Conservation (phyloP, 2,113 vertebrate genomes). For the Lanius ludovicianus region DNA sequence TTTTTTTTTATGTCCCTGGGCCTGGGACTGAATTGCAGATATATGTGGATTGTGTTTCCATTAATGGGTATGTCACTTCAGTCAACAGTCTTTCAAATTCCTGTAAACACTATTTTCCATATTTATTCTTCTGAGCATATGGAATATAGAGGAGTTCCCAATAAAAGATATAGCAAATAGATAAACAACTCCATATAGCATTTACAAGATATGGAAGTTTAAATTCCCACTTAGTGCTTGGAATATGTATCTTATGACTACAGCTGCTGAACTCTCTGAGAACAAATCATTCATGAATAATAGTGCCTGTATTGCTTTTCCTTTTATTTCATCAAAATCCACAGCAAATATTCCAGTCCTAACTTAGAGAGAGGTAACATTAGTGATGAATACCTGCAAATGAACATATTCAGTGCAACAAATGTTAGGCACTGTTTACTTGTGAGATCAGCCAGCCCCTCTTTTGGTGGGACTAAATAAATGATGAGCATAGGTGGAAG, state of each 20-base stretch:
- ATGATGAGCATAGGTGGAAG: not conserved
- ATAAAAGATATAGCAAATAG: not conserved
- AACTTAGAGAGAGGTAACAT: not conserved
- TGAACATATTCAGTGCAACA: not conserved
- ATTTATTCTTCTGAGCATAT: not conserved
- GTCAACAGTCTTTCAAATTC: not conserved
- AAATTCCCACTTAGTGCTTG: not conserved
- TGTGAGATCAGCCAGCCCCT: not conserved
- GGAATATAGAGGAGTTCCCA: not conserved
- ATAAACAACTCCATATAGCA: not conserved
- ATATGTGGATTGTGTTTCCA: not conserved
- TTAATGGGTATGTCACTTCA: not conserved
- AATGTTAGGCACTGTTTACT: not conserved
- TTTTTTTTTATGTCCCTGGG: not conserved
- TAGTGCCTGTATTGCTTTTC: not conserved
- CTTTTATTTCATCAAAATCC: not conserved
- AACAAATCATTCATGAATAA: not conserved
- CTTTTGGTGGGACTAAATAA: not conserved
- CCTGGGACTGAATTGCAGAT: not conserved
- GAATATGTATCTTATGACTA: not conserved
- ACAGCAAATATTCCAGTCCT: not conserved
- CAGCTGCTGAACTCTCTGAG: not conserved
- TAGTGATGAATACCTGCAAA: not conserved
- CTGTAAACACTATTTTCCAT: not conserved
- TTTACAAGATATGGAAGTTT: not conserved